Evolutionary conservation across 2,888 invertebrate genomes (phyloP), one percentile per base, ranked within the genome.

Genomic region (Prostheceraeus crozeri): DNA sequence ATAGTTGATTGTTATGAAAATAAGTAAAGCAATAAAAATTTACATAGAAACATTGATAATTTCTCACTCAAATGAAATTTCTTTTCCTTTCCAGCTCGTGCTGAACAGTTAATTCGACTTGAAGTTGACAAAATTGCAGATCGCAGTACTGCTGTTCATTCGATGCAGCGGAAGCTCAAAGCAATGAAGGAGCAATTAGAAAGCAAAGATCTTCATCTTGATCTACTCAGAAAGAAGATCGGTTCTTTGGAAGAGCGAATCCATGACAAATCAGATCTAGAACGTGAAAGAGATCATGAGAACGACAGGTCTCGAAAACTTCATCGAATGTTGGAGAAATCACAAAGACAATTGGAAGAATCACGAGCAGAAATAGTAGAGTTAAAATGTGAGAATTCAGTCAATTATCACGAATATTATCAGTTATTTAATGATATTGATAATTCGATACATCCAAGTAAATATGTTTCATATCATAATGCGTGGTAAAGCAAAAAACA

Each of bases 141-240:
- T 77, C 85, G 86, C 83, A 86, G 86, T 23, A 85, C 84, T 4
- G 83, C 86, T n/a, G 85, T 88, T 54, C 89, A 90, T 76, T 88
- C 87, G 71, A 81, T 91, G 35, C 90, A 91, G 76, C 81, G 89
- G 62, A 82, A 89, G 64, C 84, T 89, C 33, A 83, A 89, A 66
- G 85, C 85, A 4, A 78, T 90, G 11, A 82, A 89, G 53, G 91
- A 91, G 72, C 90, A 93, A 74, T 80, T 91, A 28, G 89, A 90
- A 71, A 83, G 89, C 60, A 84, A 89, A 69, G 93, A 93, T 72
- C 80, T 91, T 35, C 91, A 93, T 73, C 78, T 91, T 70, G 91
- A 93, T 76, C 80, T 91, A 61, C 78, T 91, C 51, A 81, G 89
- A 40, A 84, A 89, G 67, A 93, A 93, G 76, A 79, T 91, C 56